Conservation (phyloP, 2,797 vertebrate species). For the Peromyscus eremicus region DNA sequence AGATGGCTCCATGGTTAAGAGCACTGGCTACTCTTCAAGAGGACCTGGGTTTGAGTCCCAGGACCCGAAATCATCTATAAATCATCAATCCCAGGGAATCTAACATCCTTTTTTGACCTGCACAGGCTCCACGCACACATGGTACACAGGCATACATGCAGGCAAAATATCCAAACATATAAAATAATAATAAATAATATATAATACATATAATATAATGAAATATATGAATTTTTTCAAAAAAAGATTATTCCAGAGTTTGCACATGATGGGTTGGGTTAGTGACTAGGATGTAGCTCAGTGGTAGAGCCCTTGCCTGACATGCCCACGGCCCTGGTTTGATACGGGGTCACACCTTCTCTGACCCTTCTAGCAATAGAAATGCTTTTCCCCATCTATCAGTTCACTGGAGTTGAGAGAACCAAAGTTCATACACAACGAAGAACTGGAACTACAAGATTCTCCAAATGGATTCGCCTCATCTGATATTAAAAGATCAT, state of each 20-base stretch:
- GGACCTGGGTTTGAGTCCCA: neutral
- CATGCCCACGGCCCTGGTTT: neutral
- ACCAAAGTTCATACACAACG: neutral
- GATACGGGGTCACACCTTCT: constrained; percentile 38
- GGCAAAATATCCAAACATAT: neutral
- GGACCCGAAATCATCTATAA: neutral
- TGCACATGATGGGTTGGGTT: neutral
- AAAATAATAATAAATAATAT: neutral
- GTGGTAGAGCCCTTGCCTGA: neutral
- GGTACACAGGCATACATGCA: neutral
- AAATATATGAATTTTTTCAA: neutral
- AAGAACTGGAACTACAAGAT: constrained; percentile 67
- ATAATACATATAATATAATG: neutral
- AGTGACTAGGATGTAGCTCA: neutral
- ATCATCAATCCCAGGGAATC: neutral
- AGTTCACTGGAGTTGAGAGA: neutral
- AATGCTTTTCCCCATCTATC: constrained; percentile 55
- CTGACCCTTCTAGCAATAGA: constrained; percentile 38
- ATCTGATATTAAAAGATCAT: constrained; percentile 64
- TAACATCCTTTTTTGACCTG: neutral
- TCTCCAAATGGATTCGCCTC: constrained; percentile 66
- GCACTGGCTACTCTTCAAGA: neutral
- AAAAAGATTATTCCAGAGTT: neutral
- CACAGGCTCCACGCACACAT: neutral
- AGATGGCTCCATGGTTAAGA: neutral